phyloP scores from a whole-genome alignment of 2,113 vertebrate genomes.

The Aleadryas rufinucha region DNA sequence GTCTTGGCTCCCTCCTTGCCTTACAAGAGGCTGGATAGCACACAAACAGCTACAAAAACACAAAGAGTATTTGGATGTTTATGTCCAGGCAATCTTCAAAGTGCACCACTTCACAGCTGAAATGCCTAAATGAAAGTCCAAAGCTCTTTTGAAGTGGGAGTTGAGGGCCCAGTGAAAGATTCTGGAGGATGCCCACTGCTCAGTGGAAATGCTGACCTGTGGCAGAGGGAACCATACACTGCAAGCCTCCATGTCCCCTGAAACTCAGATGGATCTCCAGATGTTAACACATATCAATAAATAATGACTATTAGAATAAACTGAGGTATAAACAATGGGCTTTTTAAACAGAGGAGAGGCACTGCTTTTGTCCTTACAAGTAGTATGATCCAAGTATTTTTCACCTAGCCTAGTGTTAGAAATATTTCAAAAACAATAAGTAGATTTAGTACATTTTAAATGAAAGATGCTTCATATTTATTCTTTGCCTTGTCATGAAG shows the following conservation, averaged over 20 bases:
- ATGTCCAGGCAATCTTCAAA: neutral
- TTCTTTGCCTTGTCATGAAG: neutral
- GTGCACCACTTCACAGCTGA: neutral
- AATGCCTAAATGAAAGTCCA: neutral
- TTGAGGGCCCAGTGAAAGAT: neutral
- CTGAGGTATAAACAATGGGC: neutral
- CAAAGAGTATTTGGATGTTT: neutral
- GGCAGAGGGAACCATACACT: neutral
- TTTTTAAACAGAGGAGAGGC: neutral
- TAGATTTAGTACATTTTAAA: conserved; percentile 3
- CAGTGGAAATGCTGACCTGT: neutral
- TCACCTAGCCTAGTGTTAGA: neutral
- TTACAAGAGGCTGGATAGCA: neutral
- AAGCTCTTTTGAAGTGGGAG: conserved; percentile 4
- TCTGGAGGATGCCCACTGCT: neutral
- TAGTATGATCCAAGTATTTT: neutral
- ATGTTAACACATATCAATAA: neutral
- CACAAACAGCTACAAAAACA: neutral
- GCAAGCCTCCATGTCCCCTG: neutral
- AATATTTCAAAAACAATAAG: conserved; percentile 1
- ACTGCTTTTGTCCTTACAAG: neutral
- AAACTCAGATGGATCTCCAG: neutral
- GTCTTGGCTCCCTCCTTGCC: neutral
- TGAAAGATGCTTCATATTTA: neutral
- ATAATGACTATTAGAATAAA: neutral